Base-by-base conservation (phyloP, 2,797 vertebrate species). In the Acanthurus leucopareius region DNA sequence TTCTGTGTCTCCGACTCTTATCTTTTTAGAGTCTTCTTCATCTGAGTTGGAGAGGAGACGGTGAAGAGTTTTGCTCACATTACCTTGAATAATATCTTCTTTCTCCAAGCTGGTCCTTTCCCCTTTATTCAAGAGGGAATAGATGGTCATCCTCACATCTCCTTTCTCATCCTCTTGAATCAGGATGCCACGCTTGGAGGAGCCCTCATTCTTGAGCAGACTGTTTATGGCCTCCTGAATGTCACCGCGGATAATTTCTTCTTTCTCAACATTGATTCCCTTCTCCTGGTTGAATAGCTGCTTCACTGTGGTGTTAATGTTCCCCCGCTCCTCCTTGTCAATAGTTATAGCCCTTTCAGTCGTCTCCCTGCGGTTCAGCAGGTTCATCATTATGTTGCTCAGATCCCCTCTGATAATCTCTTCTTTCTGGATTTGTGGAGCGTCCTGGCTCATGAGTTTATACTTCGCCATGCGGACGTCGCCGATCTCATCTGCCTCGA, bases 381-480 rank as follows among this genome's bases (percentile, higher is more conserved):
- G 93, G 80, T 97, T 97, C 93, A 96, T 93, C 96, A 98, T 97
- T 85, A 99, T 98, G 85, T 93, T 97, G 89, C 88, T 96, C 59
- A 99, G 90, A 88, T 99, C 96, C 9, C 94, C 97, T 61, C 90
- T 94, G 78, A 99, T 95, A 17, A 97, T 88, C 73, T 97, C 97
- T 87, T 98, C 96, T 79, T 91, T 97, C 79, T 99, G 97, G 80
- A 98, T 96, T 77, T 97, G 86, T 10, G 97, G 97, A 54, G 92
- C 86, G 14, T 96, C 93, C 84, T 97, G 96, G 85, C 96, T 98
- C 95, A 97, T 94, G 49, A 99, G 95, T 66, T 96, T 97, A 69
- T 96, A 99, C 91, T 98, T 99, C 2, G 97, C 96, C 97, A 99
- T 98, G 32, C 97, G 95, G 9, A 99, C 93, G 56, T 99, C 96